These are phyloP conservation scores for Thomomys bottae DNA, from an alignment of 2,113 vertebrate genomes.

Conservation along the genomic window DNA sequence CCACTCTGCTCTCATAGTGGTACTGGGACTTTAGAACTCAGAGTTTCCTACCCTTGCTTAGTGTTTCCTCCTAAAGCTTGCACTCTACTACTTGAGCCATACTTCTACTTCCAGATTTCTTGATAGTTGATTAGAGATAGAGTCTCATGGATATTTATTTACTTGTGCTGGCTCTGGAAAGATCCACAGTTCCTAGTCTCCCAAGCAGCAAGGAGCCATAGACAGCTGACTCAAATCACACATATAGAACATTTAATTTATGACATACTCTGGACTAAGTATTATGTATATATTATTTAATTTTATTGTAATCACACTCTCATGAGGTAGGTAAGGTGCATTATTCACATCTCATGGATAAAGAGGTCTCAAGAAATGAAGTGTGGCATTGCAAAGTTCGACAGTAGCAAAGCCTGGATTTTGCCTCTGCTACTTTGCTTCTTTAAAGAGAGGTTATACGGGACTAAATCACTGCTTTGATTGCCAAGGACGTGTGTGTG, in stretches of 20 bases:
- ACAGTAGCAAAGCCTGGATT: not conserved
- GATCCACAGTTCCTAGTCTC: too few relatives aligned
- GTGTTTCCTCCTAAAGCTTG: too few relatives aligned
- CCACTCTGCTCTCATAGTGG: too few relatives aligned
- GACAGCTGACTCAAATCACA: not conserved
- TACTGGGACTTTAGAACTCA: too few relatives aligned
- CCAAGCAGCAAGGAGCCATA: not conserved
- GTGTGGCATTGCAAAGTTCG: not conserved
- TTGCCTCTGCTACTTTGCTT: not conserved
- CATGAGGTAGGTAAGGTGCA: conserved; percentile 67
- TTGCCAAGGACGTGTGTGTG: too few relatives aligned
- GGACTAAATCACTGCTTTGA: not conserved
- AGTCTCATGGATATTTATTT: too few relatives aligned
- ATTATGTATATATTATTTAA: not conserved
- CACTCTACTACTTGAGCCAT: too few relatives aligned
- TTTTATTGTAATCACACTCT: not conserved
- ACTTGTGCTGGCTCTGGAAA: too few relatives aligned
- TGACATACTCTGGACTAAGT: not conserved
- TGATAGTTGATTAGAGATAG: too few relatives aligned
- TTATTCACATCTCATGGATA: not conserved
- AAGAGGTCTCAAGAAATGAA: not conserved
- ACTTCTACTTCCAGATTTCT: too few relatives aligned
- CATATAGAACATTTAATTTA: not conserved
- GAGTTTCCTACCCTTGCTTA: too few relatives aligned
- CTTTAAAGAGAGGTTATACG: not conserved